phyloP scores from a whole-genome alignment of 2,797 vertebrate species.

The Staurois parvus region DNA sequence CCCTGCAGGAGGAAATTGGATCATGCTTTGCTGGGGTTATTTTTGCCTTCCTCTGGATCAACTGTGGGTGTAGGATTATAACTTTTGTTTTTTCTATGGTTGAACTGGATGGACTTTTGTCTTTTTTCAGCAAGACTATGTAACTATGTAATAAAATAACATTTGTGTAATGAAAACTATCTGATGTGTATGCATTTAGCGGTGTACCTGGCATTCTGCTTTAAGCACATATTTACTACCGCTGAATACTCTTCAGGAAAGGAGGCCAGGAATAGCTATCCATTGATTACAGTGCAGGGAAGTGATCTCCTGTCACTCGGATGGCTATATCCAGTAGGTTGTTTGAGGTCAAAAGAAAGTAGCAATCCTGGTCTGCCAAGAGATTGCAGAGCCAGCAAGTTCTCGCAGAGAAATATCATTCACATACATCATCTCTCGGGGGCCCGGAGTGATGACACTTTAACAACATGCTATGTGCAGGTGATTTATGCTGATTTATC shows the following conservation, averaged over 20 bases:
- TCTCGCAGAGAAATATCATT: constrained; percentile 22
- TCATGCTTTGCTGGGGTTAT: too few species aligned
- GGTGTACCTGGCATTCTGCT: neutral
- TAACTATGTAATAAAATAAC: too few species aligned
- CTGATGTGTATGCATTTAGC: too few species aligned
- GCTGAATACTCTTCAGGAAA: neutral
- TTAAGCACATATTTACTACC: neutral
- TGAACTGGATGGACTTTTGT: too few species aligned
- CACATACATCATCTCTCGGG: neutral
- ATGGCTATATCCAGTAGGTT: constrained; percentile 11
- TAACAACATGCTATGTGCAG: neutral
- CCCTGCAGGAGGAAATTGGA: too few species aligned
- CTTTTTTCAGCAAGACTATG: too few species aligned
- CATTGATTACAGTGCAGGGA: neutral
- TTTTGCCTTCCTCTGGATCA: too few species aligned
- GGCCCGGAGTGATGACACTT: constrained; percentile 1
- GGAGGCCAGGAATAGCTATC: neutral
- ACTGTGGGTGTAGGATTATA: too few species aligned
- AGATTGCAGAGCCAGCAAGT: constrained; percentile 15
- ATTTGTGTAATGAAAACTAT: too few species aligned
- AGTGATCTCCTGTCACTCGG: neutral
- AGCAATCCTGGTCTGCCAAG: constrained; percentile 11
- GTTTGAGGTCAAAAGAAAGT: constrained; percentile 21
- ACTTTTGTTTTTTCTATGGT: too few species aligned
- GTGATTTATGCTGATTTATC: constrained; percentile 26